Base-by-base conservation (phyloP, 2,113 vertebrate species). In the Mastomys coucha region DNA sequence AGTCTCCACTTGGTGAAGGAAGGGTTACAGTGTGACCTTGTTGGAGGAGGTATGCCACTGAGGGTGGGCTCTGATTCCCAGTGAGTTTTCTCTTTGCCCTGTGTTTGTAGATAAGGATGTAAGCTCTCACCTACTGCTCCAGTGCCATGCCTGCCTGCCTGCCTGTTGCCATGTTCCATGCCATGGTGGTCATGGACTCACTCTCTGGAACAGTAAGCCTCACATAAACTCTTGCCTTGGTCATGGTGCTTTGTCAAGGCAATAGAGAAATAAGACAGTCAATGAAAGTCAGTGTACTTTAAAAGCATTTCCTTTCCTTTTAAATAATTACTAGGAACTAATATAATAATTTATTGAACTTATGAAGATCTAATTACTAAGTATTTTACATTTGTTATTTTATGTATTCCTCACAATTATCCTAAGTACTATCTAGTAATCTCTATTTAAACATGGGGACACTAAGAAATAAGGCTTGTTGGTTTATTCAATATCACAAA, bases 311-410 rank as follows among this genome's bases (percentile, higher is more conserved):
- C 69, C 12, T 51, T 94, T 22, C 36, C 10, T 42, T 75, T 80
- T 84, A 89, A 80, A 17, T 58, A 80, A 77, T 39, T 87, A 89
- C 67, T 82, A 96, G 31, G 78, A 60, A 96, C 56, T 4, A 72
- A 33, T 42, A 42, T 88, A 93, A 96, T 36, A 36, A 75, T 72
- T 85, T 92, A 94, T 0, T 95, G 63, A 91, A 82, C 42, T 95
- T 92, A 73, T 39, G 81, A 63, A 63, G 70, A 91, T 58, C 51
- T 49, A 89, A 42, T 95, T 72, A 95, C 85, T 91, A 81, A 60
- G 45, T 22, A 28, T n/a, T 90, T 95, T 89, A 92, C 36, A 81
- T 75, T 45, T 39, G 75, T 78, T 95, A 95, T 92, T 96, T 95
- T n/a, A 78, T 65, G 91, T 91, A 84, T 92, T 82, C 45, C 42